Conservation (phyloP, 1,140 invertebrate genomes). For the Magallana angulata region DNA sequence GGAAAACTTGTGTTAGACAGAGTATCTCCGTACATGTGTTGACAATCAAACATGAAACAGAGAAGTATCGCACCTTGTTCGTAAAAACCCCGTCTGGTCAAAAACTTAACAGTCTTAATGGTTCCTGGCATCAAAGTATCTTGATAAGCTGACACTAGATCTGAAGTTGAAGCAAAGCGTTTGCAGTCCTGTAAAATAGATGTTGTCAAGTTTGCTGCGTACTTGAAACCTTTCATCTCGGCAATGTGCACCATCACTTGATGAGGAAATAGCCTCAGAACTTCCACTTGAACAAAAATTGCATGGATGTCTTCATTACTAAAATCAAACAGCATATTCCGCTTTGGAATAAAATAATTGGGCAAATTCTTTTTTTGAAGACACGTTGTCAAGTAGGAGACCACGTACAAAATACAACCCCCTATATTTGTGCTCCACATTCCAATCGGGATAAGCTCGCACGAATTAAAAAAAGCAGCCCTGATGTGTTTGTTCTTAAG, state of each 20-base stretch:
- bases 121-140: neutral
- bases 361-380: slow-evolving; percentile 42
- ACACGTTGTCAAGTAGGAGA: neutral
- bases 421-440: slow-evolving; percentile 36
- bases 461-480: slow-evolving; percentile 36
- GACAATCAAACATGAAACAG: neutral
- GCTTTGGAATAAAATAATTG: slow-evolving; percentile 47
- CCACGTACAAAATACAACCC: slow-evolving; percentile 40
- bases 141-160: neutral
- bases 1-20: neutral
- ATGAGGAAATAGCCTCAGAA: slow-evolving; percentile 42
- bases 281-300: neutral
- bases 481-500: slow-evolving; percentile 36
- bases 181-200: neutral
- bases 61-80: neutral
- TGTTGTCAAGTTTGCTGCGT: neutral
- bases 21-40: too few relatives aligned
- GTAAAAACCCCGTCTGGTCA: neutral
- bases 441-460: slow-evolving; percentile 27
- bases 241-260: slow-evolving; percentile 20
- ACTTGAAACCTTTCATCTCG: slow-evolving; percentile 13
- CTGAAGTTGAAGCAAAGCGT: neutral
- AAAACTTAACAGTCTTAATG: neutral
- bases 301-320: neutral
- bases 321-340: slow-evolving; percentile 39